Percentiles rank a stretch among this genome's conserved stretches.
phyloP scores from a whole-genome alignment of 1,140 invertebrate species.

The Berghia stephanieae region DNA sequence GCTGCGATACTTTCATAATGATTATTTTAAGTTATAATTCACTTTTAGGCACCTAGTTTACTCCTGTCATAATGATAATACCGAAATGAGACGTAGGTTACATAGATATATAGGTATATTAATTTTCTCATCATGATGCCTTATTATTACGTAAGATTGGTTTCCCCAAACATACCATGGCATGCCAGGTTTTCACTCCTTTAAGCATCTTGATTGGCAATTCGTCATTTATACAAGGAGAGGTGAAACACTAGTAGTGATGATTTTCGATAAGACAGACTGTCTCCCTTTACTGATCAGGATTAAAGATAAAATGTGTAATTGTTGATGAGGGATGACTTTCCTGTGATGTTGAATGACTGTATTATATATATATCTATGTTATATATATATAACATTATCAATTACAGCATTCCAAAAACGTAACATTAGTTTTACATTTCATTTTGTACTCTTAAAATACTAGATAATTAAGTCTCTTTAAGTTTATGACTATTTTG shows the following conservation, averaged over 20 bases:
- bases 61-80: no score
- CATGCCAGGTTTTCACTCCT: background rate
- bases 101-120: no score
- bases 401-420: background rate
- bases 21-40: no score
- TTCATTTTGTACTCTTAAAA: background rate
- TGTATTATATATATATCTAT: background rate
- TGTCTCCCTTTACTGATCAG: background rate
- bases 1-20: no score
- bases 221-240: constrained; percentile 17
- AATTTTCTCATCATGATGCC: no score
- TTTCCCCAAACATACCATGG: no score
- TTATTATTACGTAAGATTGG: no score
- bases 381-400: background rate
- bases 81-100: no score
- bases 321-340: background rate
- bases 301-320: background rate
- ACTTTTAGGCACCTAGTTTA: no score
- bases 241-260: background rate
- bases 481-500: background rate
- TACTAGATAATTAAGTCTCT: background rate
- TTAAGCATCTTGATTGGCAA: background rate
- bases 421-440: background rate
- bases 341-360: no score
- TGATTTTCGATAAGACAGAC: no score